Evolutionary conservation across 2,888 invertebrate genomes (phyloP).

Genomic region (Rotaria sp.): DNA sequence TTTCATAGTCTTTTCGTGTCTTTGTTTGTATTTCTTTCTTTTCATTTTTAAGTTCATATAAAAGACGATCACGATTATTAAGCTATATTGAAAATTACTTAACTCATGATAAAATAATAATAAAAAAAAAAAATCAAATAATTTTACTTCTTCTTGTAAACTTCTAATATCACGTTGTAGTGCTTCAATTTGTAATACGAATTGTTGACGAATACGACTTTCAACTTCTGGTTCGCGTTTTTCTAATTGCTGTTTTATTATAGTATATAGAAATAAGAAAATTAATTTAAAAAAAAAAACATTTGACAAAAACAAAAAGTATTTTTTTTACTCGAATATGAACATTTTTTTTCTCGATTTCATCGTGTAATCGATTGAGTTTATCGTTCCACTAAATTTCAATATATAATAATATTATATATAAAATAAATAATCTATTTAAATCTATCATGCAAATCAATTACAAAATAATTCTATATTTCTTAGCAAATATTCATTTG

Average conservation of each 20-base stretch:
- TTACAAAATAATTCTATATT: too few relatives aligned
- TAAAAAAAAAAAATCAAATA: too few relatives aligned
- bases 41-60: background rate
- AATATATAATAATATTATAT: too few relatives aligned
- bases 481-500: too few relatives aligned
- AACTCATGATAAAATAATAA: too few relatives aligned
- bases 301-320: background rate
- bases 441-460: too few relatives aligned
- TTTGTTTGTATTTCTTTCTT: background rate
- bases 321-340: background rate
- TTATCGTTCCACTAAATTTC: background rate
- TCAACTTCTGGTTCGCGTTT: background rate
- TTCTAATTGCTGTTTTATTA: background rate
- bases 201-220: background rate
- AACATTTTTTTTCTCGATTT: background rate
- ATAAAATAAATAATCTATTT: too few relatives aligned
- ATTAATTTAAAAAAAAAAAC: too few relatives aligned
- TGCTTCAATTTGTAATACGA: background rate
- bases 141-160: background rate
- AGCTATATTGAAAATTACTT: background rate
- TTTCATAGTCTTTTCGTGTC: background rate
- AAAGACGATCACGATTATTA: background rate
- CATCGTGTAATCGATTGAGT: background rate
- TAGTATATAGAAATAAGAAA: background rate
- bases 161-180: background rate